Conservation (phyloP, 1,140 invertebrate species). For the Caerostris darwini region DNA sequence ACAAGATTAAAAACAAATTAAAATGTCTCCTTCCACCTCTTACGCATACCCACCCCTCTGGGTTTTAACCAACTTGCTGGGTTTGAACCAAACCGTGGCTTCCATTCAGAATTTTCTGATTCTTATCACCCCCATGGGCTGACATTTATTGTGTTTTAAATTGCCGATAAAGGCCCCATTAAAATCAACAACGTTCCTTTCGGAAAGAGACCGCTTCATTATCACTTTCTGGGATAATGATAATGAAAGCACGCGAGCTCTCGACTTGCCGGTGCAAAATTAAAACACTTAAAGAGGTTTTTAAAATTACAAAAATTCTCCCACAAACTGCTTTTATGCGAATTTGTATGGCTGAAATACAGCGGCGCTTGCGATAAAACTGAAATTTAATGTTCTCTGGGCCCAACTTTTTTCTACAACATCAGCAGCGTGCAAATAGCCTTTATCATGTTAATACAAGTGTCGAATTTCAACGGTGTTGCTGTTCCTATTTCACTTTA, state of each 20-base stretch:
- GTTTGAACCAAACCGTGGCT: background rate
- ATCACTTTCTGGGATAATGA: constrained; percentile 51
- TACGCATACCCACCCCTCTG: background rate
- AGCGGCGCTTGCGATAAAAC: constrained; percentile 20
- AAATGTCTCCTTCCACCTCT: background rate
- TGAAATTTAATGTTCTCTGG: constrained; percentile 56
- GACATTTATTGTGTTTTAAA: constrained; percentile 66
- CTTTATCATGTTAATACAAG: constrained; percentile 37
- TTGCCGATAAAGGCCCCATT: constrained; percentile 63
- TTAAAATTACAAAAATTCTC: constrained; percentile 70
- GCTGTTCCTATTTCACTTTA: constrained; percentile 37
- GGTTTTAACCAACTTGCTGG: background rate
- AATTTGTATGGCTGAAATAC: constrained; percentile 28
- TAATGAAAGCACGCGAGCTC: constrained; percentile 42
- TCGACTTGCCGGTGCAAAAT: constrained; percentile 21
- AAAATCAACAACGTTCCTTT: constrained; percentile 61
- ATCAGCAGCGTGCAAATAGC: background rate
- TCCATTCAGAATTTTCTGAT: constrained; percentile 33
- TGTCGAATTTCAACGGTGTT: constrained; percentile 25
- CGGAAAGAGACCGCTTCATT: constrained; percentile 44
- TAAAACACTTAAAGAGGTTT: constrained; percentile 57
- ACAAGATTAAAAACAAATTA: constrained; percentile 10
- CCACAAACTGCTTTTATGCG: constrained; percentile 67
- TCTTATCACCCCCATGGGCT: constrained; percentile 47
- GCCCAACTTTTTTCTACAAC: background rate